Conservation (phyloP, 1,140 invertebrate species). For the Aphelinus certus region DNA sequence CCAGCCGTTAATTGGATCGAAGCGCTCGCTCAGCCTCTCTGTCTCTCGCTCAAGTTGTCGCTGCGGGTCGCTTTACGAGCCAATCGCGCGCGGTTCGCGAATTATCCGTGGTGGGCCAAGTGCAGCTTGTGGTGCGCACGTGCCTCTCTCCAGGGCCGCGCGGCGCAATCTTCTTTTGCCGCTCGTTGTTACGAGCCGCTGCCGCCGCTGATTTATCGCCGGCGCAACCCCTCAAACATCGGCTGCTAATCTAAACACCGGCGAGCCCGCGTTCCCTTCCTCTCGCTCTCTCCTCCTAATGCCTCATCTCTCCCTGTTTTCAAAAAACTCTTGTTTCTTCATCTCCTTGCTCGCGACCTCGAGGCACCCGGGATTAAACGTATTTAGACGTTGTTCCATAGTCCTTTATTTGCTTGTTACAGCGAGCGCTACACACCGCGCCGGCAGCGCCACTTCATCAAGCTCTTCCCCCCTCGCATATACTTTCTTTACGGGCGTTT, state of each 20-base stretch:
- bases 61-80: slow-evolving; percentile 25
- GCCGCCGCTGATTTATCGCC: too few species aligned
- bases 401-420: too few species aligned
- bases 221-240: not conserved
- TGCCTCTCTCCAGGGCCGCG: too few species aligned
- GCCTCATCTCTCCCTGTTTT: too few species aligned
- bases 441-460: not conserved
- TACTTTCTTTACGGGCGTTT: too few species aligned
- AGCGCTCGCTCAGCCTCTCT: not conserved
- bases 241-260: slow-evolving; percentile 7
- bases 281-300: too few species aligned
- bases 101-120: slow-evolving; percentile 20
- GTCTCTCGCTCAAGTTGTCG: too few species aligned
- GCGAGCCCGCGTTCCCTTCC: too few species aligned
- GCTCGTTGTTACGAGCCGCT: not conserved
- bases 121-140: not conserved
- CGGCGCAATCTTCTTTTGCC: not conserved
- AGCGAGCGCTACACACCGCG: too few species aligned
- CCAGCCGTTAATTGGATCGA: slow-evolving; percentile 34
- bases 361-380: not conserved
- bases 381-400: not conserved
- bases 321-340: too few species aligned
- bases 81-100: slow-evolving; percentile 21
- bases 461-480: not conserved
- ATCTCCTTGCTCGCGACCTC: too few species aligned